Evolutionary conservation across 2,797 vertebrate genomes (phyloP).

Genomic region (Notolabrus celidotus): DNA sequence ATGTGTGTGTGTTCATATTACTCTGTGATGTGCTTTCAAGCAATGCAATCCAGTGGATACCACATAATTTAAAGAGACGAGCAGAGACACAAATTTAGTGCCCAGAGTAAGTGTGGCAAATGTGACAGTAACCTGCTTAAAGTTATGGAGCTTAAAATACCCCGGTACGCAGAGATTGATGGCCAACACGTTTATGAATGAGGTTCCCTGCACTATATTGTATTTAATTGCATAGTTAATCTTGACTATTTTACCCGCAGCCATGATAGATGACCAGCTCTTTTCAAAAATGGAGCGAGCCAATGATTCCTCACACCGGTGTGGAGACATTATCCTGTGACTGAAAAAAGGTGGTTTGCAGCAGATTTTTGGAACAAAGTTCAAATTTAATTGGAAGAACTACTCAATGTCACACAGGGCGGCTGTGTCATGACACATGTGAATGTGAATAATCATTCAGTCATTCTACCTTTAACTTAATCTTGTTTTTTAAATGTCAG

Average conservation of each 20-base stretch:
- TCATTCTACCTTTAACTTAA: not conserved
- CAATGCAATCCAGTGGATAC: constrained; percentile 20
- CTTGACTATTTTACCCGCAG: constrained; percentile 52
- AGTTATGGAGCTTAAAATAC: constrained; percentile 61
- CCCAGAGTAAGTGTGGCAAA: constrained; percentile 29
- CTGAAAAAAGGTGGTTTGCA: not conserved
- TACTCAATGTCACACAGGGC: not conserved
- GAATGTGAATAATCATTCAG: constrained; percentile 1
- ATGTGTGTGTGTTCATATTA: constrained; percentile 22
- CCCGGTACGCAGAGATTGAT: constrained; percentile 45
- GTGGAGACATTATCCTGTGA: constrained; percentile 4
- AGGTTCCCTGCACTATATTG: constrained; percentile 41
- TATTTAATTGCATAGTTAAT: constrained; percentile 58
- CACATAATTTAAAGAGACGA: constrained; percentile 8
- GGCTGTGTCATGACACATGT: constrained; percentile 7
- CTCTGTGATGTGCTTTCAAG: constrained; percentile 1
- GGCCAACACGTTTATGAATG: constrained; percentile 41
- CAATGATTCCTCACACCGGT: constrained; percentile 10
- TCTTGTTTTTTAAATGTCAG: not conserved
- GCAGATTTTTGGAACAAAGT: constrained; percentile 13
- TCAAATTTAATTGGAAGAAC: constrained; percentile 23
- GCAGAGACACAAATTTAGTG: constrained; percentile 1
- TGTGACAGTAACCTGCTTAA: constrained; percentile 27
- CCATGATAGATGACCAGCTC: constrained; percentile 41
- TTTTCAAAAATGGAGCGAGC: constrained; percentile 17